These are phyloP conservation scores for Channa maculata DNA, from an alignment of 2,113 vertebrate genomes.

Conservation along the genomic window DNA sequence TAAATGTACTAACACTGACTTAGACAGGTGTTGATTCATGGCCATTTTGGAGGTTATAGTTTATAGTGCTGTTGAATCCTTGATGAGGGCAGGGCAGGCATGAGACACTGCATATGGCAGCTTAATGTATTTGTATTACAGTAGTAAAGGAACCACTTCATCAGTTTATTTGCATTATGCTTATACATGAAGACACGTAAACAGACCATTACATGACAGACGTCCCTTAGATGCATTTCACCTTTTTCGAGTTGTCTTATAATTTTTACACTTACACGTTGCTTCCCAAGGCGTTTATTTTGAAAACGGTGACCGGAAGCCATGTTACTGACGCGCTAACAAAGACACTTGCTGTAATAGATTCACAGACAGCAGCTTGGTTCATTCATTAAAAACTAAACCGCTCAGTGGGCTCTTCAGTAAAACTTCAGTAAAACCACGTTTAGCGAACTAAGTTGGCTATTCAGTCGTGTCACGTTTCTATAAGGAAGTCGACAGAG, in stretches of 20 bases:
- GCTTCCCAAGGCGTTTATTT: conserved; percentile 39
- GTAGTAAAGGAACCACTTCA: no score
- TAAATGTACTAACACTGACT: neutral
- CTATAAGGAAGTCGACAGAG: conserved; percentile 38
- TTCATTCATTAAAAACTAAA: conserved; percentile 63
- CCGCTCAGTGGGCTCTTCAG: neutral
- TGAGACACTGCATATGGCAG: no score
- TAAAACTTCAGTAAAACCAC: neutral
- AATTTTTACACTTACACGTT: neutral
- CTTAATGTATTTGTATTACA: no score
- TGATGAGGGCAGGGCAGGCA: no score
- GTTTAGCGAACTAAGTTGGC: neutral
- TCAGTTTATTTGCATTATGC: no score
- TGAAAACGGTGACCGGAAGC: conserved; percentile 55
- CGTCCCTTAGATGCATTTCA: no score
- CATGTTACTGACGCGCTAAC: neutral
- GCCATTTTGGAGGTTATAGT: neutral
- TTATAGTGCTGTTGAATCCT: neutral
- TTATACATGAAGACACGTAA: no score
- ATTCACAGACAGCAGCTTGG: conserved; percentile 32
- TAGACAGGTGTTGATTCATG: no score
- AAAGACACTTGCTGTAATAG: conserved; percentile 22
- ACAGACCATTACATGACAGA: no score
- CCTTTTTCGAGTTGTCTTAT: no score
- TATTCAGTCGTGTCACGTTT: neutral